These are phyloP conservation scores for Drosophila maculinotata DNA, from an alignment of 2,888 invertebrate genomes.

Conservation along the genomic window DNA sequence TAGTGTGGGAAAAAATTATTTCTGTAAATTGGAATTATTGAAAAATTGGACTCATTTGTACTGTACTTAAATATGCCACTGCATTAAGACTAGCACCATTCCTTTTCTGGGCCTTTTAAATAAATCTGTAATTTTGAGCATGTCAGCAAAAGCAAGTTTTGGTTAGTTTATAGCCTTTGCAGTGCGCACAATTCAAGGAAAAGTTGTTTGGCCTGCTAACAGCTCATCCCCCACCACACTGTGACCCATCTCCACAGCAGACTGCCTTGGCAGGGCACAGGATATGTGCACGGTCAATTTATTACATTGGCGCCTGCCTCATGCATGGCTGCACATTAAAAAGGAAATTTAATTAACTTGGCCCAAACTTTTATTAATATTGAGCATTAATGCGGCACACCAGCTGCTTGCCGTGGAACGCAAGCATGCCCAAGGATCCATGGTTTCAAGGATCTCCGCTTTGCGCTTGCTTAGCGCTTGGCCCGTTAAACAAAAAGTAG, in stretches of 20 bases:
- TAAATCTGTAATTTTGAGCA: constrained; percentile 32
- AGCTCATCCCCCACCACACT: background rate
- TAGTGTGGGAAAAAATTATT: no score
- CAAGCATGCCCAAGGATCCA: background rate
- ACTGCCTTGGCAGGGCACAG: constrained; percentile 12
- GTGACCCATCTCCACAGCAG: background rate
- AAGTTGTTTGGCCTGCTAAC: constrained; percentile 13
- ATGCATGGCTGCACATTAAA: constrained; percentile 80
- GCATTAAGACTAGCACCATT: background rate
- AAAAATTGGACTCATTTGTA: background rate
- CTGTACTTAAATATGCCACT: background rate
- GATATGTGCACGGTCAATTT: constrained; percentile 73
- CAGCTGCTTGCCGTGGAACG: constrained; percentile 27
- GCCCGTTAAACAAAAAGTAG: constrained; percentile 72
- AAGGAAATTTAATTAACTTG: constrained; percentile 79
- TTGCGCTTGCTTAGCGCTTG: constrained; percentile 66
- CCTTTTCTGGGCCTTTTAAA: background rate
- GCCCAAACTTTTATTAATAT: constrained; percentile 78
- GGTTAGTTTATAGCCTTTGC: constrained; percentile 38
- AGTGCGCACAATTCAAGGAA: constrained; percentile 16
- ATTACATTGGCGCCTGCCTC: constrained; percentile 66
- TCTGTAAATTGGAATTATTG: no score
- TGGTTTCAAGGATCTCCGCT: constrained; percentile 15
- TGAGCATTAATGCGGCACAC: constrained; percentile 64
- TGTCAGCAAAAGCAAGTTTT: constrained; percentile 32